Evolutionary conservation across 2,888 invertebrate species (phyloP).

Genomic region (Mesochorus sp.): DNA sequence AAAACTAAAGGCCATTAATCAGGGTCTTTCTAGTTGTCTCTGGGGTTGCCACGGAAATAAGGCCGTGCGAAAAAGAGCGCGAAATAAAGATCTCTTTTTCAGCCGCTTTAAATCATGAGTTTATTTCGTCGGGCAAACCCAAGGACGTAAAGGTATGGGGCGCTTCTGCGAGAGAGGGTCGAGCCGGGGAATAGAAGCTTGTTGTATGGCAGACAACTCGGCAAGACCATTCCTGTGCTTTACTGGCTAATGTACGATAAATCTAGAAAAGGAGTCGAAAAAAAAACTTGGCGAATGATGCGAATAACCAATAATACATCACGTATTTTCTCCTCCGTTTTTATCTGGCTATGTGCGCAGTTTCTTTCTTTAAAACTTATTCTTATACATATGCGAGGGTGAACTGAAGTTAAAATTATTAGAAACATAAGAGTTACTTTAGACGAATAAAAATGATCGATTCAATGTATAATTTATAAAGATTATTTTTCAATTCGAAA

Average conservation of each 20-base stretch:
- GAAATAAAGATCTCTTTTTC: slow-evolving; percentile 76
- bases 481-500: too few relatives aligned
- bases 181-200: not conserved
- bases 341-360: slow-evolving; percentile 1
- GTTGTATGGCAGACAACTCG: slow-evolving; percentile 30
- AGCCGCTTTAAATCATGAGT: slow-evolving; percentile 78
- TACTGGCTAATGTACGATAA: slow-evolving; percentile 47
- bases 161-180: not conserved
- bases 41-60: slow-evolving; percentile 69
- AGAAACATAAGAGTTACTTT: too few relatives aligned
- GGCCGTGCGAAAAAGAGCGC: slow-evolving; percentile 64
- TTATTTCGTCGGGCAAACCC: slow-evolving; percentile 71
- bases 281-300: slow-evolving; percentile 16
- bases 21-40: slow-evolving; percentile 73
- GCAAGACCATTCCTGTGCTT: slow-evolving; percentile 39
- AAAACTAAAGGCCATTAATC: slow-evolving; percentile 80
- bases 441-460: too few relatives aligned
- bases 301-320: slow-evolving; percentile 37
- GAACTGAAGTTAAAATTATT: too few relatives aligned
- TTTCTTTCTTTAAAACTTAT: not conserved
- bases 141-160: slow-evolving; percentile 45
- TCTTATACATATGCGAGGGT: too few relatives aligned
- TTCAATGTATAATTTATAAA: too few relatives aligned
- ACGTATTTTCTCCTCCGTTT: slow-evolving; percentile 15
- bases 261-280: slow-evolving; percentile 25